Conservation (phyloP, 2,797 vertebrate species). For the Crenuchus spilurus region DNA sequence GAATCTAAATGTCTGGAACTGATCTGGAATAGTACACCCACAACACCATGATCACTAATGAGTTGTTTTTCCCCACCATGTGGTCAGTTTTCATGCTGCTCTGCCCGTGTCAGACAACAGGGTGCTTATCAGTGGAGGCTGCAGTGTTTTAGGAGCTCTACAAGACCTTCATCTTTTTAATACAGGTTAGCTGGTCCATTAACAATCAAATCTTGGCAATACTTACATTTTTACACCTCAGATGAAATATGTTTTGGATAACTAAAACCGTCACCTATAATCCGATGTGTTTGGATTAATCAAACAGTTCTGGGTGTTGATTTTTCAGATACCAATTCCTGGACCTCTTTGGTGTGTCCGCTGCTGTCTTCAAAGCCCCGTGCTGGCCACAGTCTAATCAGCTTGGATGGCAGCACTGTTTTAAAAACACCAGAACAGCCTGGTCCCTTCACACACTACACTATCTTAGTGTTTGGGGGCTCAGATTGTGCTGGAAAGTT, state of each 20-base stretch:
- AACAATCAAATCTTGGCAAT: background rate
- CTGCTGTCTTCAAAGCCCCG: conserved; percentile 77
- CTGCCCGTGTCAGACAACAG: conserved; percentile 80
- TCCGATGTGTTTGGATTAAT: background rate
- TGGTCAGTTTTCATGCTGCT: conserved; percentile 86
- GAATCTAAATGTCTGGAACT: background rate
- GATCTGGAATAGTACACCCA: background rate
- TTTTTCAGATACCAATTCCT: conserved; percentile 79
- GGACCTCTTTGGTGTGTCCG: conserved; percentile 76
- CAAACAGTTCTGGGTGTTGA: background rate
- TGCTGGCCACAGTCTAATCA: conserved; percentile 85
- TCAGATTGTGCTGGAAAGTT: conserved; percentile 82
- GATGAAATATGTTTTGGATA: background rate
- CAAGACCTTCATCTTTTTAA: conserved; percentile 83
- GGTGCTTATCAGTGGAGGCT: conserved; percentile 87
- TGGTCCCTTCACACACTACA: conserved; percentile 57
- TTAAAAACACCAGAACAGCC: no score
- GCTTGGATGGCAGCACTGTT: conserved; percentile 58
- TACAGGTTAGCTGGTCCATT: conserved; percentile 71
- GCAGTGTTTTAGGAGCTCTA: conserved; percentile 81
- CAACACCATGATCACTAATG: background rate
- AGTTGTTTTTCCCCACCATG: background rate
- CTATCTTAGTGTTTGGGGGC: conserved; percentile 85
- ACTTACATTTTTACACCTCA: background rate
- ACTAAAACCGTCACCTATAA: background rate